Evolutionary conservation across 2,113 vertebrate species (phyloP), one percentile per base, ranked within the genome.

Genomic region (Hippolais icterina): DNA sequence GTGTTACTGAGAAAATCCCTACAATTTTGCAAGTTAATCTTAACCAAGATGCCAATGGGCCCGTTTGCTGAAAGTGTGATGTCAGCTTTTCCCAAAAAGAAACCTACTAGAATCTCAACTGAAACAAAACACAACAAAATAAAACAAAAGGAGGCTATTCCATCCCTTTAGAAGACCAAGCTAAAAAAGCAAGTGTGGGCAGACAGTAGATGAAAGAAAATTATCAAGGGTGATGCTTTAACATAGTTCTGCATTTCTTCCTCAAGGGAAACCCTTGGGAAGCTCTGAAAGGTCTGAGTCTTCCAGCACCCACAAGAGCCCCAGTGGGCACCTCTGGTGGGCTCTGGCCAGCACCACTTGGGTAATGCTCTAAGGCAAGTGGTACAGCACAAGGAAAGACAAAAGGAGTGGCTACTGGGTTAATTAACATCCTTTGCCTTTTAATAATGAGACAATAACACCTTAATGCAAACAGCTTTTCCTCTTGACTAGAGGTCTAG

Each of bases 251-350:
- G 23, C 12, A 14, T 93, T 83, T 91, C 37, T 72, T 60, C 56
- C 42, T 87, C 3, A 0, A 68, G 28, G 20, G 12, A 76, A 84
- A 52, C 0, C 1, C 22, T n/a, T 72, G n/a, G 41, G 69, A 83
- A 78, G 13, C 11, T 82, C 56, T 37, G 44, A 41, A 68, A 80
- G 21, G 19, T 84, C 65, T 71, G 46, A 49, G 44, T 15, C 22
- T 52, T 22, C 35, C 4, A 11, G n/a, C 1, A 2, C 2, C 35
- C 47, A 23, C 1, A 0, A 4, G 44, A 90, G 28, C 35, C 44
- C 70, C 8, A 1, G 21, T 35, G 63, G 33, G 47, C 44, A 61
- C 16, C 24, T 69, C 50, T 31, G 31, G 11, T 10, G 22, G 28
- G 37, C 66, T 77, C n/a, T 15, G 37, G 46, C 35, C 68, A 84